Evolutionary conservation across 2,113 vertebrate species (phyloP).

Genomic region (Crypturellus undulatus): DNA sequence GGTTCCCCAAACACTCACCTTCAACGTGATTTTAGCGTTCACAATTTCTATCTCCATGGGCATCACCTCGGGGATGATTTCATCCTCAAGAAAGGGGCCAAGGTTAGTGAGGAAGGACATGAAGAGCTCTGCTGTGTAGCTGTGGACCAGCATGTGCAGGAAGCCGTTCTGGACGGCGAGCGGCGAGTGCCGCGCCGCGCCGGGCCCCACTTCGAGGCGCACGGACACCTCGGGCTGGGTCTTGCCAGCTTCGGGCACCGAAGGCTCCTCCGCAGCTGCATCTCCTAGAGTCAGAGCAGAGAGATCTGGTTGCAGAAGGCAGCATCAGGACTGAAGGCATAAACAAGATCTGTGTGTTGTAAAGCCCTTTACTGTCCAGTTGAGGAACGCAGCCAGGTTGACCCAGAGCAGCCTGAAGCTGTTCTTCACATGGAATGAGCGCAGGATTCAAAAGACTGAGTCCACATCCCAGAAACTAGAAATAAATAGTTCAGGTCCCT

Average conservation of each 20-base stretch:
- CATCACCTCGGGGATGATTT: conserved; percentile 86
- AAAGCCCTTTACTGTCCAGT: background rate
- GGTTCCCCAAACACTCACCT: conserved; percentile 80
- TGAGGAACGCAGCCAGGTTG: background rate
- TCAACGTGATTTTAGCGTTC: conserved; percentile 85
- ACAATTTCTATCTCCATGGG: conserved; percentile 89
- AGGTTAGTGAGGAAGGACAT: conserved; percentile 86
- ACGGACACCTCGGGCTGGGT: conserved; percentile 75
- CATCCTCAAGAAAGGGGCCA: conserved; percentile 94
- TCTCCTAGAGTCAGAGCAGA: conserved; percentile 44
- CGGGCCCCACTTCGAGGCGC: conserved; percentile 84
- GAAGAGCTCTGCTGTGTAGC: conserved; percentile 82
- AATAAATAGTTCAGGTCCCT: background rate
- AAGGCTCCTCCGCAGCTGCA: conserved; percentile 5
- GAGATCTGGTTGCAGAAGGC: background rate
- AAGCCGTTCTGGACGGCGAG: conserved; percentile 84
- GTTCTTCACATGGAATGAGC: background rate
- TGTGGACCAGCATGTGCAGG: conserved; percentile 81
- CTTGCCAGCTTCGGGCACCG: background rate
- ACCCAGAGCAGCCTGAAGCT: background rate
- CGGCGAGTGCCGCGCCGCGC: conserved; percentile 76
- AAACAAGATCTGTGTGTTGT: accelerated
- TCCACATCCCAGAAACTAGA: background rate
- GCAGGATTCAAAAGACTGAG: accelerated
- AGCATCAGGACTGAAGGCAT: accelerated